A percentile compares a stretch with the other conserved stretches of the same genome.
Conservation (phyloP, 1,140 invertebrate species). For the Holcopasites calliopsidis region DNA sequence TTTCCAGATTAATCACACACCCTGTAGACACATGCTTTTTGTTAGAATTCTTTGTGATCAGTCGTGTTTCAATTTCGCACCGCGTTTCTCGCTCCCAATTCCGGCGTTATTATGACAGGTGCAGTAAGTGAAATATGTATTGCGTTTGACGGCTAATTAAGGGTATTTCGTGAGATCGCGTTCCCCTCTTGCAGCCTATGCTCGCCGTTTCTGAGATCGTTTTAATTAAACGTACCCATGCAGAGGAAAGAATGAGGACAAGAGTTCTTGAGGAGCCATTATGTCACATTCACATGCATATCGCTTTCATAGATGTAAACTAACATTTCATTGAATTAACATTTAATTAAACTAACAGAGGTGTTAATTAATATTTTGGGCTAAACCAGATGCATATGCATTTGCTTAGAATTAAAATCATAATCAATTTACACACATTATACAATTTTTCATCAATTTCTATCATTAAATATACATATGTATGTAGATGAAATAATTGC, state of each 20-base stretch:
- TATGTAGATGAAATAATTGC: too few species aligned
- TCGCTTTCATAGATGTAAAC: too few species aligned
- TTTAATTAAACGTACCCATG: conserved; percentile 24
- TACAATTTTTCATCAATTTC: too few species aligned
- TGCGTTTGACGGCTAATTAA: conserved; percentile 9
- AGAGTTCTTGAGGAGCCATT: not conserved
- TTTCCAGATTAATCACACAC: too few species aligned
- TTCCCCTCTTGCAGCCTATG: not conserved
- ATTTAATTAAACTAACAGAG: not conserved
- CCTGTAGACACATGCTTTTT: too few species aligned
- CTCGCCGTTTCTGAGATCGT: not conserved
- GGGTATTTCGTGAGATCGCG: not conserved
- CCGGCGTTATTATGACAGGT: not conserved
- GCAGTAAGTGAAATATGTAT: not conserved
- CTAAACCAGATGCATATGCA: too few species aligned
- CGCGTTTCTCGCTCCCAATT: not conserved
- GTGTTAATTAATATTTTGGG: too few species aligned
- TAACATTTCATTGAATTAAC: not conserved
- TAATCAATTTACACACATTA: too few species aligned
- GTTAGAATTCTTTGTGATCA: too few species aligned
- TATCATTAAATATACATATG: not conserved
- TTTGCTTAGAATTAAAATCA: too few species aligned
- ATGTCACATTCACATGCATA: not conserved
- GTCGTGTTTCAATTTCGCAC: too few species aligned
- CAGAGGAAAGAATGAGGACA: not conserved